A percentile compares a stretch with the other conserved stretches of the same genome.
Conservation (phyloP, 2,888 invertebrate genomes). For the Nephrotoma appendiculata region DNA sequence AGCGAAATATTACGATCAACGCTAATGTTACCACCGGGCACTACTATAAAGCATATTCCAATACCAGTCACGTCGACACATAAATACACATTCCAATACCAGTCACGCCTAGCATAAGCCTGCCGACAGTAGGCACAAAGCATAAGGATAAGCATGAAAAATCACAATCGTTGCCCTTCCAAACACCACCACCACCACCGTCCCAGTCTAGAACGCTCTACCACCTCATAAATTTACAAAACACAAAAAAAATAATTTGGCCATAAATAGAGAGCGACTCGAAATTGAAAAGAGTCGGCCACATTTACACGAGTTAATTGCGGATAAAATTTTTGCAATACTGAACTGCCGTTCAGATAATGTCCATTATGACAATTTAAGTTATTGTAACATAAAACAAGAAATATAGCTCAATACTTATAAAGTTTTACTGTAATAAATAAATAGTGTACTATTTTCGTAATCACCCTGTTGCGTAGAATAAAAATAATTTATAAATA, state of each 20-base stretch:
- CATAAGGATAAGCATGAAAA: neutral
- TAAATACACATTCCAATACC: too few relatives aligned
- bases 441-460: neutral
- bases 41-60: neutral
- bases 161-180: too few relatives aligned
- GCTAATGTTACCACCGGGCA: neutral
- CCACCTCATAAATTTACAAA: neutral
- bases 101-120: neutral
- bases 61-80: neutral
- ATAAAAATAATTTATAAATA: too few relatives aligned
- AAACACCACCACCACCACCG: neutral
- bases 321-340: neutral
- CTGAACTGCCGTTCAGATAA: neutral
- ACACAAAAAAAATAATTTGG: neutral
- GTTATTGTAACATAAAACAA: neutral
- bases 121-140: neutral
- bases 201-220: neutral
- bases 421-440: neutral
- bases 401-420: neutral
- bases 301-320: neutral
- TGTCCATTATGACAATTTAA: neutral
- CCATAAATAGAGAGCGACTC: neutral
- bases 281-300: neutral
- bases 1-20: neutral
- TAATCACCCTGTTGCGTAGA: neutral